A percentile compares a stretch with the other conserved stretches of the same genome.
These are phyloP conservation scores for Fregetta grallaria DNA, from an alignment of 2,113 vertebrate genomes.

Conservation along the genomic window DNA sequence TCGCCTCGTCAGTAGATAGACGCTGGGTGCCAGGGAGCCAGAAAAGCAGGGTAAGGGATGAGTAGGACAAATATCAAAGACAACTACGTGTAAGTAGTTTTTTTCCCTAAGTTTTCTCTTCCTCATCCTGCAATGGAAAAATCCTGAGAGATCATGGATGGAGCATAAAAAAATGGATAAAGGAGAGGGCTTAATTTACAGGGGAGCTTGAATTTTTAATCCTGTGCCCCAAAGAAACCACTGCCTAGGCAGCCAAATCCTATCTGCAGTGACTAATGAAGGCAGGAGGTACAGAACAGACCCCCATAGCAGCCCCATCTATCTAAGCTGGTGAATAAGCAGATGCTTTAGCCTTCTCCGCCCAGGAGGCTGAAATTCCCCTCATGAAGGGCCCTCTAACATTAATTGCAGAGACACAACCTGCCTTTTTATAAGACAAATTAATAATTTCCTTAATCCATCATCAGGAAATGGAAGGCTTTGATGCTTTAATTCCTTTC, in stretches of 20 bases:
- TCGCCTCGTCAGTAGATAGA: not conserved
- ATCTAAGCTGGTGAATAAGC: constrained; percentile 28
- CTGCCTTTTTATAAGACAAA: constrained; percentile 55
- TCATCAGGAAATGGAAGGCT: constrained; percentile 51
- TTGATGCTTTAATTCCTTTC: constrained; percentile 67
- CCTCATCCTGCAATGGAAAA: not conserved
- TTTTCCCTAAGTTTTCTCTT: not conserved
- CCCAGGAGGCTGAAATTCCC: constrained; percentile 63
- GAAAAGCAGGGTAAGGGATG: not conserved
- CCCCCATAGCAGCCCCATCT: not conserved
- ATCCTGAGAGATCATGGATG: not conserved
- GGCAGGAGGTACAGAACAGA: not conserved
- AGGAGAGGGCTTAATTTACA: constrained; percentile 31
- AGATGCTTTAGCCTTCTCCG: constrained; percentile 8
- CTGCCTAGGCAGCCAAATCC: constrained; percentile 22
- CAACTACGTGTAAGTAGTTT: not conserved
- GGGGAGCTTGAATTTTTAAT: constrained; percentile 44
- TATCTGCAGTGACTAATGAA: constrained; percentile 44
- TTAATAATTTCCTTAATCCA: constrained; percentile 64
- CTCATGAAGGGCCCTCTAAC: constrained; percentile 44
- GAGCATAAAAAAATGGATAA: not conserved
- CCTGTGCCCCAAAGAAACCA: constrained; percentile 54
- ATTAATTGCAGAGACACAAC: constrained; percentile 53
- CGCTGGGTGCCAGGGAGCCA: not conserved
- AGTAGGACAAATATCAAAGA: not conserved